Base-by-base conservation (phyloP, 1,140 invertebrate genomes). In the Brevipalpus yothersi region DNA sequence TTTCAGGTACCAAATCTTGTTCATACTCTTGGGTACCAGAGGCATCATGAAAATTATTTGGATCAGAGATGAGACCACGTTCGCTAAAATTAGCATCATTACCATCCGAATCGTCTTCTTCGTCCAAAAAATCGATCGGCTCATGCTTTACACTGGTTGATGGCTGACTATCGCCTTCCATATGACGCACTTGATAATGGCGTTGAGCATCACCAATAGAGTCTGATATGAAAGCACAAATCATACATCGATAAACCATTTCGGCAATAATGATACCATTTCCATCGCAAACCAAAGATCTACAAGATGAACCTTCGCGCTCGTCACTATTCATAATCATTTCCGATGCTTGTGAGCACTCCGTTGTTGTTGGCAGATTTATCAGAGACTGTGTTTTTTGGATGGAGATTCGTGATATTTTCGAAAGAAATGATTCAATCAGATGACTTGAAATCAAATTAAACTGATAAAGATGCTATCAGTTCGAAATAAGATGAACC, bases 201-300 rank as follows among this genome's bases (percentile, higher is more conserved):
- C 39, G 11, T 42, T 62, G 61, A 13, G 58, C 58, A 23, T 62
- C 53, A 31, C 23, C 54, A 9, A 62, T 42, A 10, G 23, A 39
- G n/a, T 63, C 62, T 23, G 31, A 17, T 23, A 63, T 49, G 17
- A 42, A 41, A 3, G 51, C 39, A 47, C 62, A 63, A 15, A 63
- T 55, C 60, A 63, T 62, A 41, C 62, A 63, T 23, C 62, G 47
- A 42, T 63, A 63, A 19, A 63, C 62, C 45, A 61, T 62, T 56
- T 63, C 62, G 21, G 62, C 62, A 15, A 63, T 53, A 13, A 63
- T 62, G 31, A 63, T 63, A n/a, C 62, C 62, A 45, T 59, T 63
- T 9, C 51, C 21, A 39, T 63, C 60, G 45, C 62, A 63, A 7
- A 63, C 49, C 13, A 63, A 19, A n/a, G 61, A 63, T 10, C 61